These are phyloP conservation scores for Ceratina japonica DNA, from an alignment of 1,140 invertebrate genomes.

Conservation along the genomic window DNA sequence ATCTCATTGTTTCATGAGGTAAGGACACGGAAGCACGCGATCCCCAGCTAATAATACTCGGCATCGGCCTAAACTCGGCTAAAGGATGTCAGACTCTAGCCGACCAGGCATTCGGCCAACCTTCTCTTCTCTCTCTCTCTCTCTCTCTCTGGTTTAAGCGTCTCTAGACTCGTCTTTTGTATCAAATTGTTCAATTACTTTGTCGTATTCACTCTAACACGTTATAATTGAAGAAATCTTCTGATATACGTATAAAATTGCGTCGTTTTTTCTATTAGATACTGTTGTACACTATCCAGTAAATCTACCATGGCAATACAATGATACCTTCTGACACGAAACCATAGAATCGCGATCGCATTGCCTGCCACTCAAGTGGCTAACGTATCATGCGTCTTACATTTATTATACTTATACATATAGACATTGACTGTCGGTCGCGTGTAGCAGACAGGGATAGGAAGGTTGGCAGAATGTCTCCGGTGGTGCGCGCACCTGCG, in stretches of 20 bases:
- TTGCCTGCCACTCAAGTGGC: not conserved
- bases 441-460: constrained; percentile 8
- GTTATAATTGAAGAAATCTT: no score
- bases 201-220: no score
- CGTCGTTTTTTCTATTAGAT: no score
- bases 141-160: not conserved
- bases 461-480: constrained; percentile 8
- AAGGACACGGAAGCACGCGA: constrained; percentile 63
- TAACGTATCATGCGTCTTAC: constrained; percentile 30
- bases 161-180: not conserved
- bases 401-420: constrained; percentile 24
- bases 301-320: not conserved
- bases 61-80: constrained; percentile 64
- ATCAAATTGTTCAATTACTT: no score
- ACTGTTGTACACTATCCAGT: no score
- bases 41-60: constrained; percentile 68
- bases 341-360: constrained; percentile 1
- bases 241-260: no score
- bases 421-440: not conserved
- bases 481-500: constrained; percentile 8
- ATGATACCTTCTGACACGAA: not conserved
- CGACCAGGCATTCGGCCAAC: constrained; percentile 64
- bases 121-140: constrained; percentile 19
- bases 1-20: constrained; percentile 56
- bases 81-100: constrained; percentile 60